phyloP scores from a whole-genome alignment of 2,113 vertebrate genomes.

The Spea multiplicata region DNA sequence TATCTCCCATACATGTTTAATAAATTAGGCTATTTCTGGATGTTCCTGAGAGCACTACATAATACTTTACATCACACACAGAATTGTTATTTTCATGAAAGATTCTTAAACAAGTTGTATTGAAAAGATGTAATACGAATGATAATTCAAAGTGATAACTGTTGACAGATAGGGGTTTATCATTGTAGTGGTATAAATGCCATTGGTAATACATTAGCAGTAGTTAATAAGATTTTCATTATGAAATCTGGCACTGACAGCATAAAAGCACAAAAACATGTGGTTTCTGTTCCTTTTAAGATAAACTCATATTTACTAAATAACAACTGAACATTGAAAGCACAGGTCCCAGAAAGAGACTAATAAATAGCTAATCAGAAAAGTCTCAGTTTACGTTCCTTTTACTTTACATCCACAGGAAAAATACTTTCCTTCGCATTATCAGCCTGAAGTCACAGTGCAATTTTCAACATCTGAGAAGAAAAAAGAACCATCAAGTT shows the following conservation, averaged over 20 bases:
- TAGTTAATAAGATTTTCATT: conserved; percentile 33
- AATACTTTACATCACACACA: too few species aligned
- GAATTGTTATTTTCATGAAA: too few species aligned
- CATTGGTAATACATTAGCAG: conserved; percentile 15
- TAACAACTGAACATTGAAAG: conserved; percentile 8
- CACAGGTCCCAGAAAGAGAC: neutral
- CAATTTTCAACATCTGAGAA: neutral
- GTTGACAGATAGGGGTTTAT: conserved; percentile 27
- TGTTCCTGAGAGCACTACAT: too few species aligned
- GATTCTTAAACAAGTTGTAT: too few species aligned
- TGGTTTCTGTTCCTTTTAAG: conserved; percentile 6
- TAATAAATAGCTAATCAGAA: neutral
- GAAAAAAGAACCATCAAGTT: neutral
- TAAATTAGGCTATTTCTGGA: too few species aligned
- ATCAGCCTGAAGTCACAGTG: conserved; percentile 28
- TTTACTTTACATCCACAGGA: conserved; percentile 5
- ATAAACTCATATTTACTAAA: conserved; percentile 37
- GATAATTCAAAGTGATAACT: neutral
- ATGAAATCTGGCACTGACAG: conserved; percentile 25
- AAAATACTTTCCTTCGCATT: neutral
- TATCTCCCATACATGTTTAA: too few species aligned
- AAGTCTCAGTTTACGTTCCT: conserved; percentile 18
- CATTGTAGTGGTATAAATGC: conserved; percentile 12
- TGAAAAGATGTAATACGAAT: too few species aligned
- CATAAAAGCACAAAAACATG: conserved; percentile 10